These are phyloP conservation scores for Pseudococcus longispinus DNA, from an alignment of 2,888 invertebrate species.

Conservation along the genomic window DNA sequence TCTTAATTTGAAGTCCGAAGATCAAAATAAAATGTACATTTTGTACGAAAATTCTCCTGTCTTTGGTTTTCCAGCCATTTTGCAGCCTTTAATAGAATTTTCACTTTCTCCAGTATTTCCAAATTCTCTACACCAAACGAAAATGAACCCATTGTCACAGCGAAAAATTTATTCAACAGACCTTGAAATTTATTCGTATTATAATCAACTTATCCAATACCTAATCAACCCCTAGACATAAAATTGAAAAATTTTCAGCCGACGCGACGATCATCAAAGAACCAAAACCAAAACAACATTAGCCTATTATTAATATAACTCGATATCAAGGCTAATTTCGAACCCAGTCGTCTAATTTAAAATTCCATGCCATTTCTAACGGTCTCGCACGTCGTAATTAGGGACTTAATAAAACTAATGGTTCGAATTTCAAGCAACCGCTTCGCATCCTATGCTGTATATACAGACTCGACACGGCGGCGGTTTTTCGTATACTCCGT, in stretches of 20 bases:
- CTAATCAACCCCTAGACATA: too few relatives aligned
- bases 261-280: not conserved
- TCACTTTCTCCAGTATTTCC: too few relatives aligned
- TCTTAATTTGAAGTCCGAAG: too few relatives aligned
- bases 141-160: too few relatives aligned
- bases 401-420: conserved; percentile 39
- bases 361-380: not conserved
- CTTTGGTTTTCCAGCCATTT: too few relatives aligned
- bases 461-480: not conserved
- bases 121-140: too few relatives aligned
- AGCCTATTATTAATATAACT: not conserved
- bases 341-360: not conserved
- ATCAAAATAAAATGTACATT: too few relatives aligned
- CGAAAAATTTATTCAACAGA: too few relatives aligned
- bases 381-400: not conserved
- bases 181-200: too few relatives aligned
- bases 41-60: too few relatives aligned
- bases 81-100: too few relatives aligned
- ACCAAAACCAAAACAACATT: conserved; percentile 12
- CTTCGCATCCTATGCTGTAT: not conserved
- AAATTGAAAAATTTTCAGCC: not conserved
- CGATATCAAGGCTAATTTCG: not conserved
- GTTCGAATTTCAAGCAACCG: conserved; percentile 27
- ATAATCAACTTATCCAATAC: too few relatives aligned
- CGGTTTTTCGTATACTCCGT: not conserved